Base-by-base conservation (phyloP, 2,888 invertebrate genomes). In the Ephialtes manifestator region DNA sequence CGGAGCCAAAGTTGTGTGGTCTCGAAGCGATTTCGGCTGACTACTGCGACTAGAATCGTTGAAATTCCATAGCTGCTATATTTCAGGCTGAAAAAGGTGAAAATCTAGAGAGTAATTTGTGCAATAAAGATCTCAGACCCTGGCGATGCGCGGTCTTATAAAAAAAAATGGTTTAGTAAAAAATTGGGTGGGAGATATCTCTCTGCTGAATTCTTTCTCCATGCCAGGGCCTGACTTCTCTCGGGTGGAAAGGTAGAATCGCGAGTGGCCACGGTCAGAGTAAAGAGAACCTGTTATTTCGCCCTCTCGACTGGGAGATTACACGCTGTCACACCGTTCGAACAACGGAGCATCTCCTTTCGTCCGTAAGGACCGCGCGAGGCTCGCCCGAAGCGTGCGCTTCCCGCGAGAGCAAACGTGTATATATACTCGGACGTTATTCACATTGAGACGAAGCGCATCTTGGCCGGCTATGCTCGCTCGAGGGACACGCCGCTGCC, bases 251-350 rank as follows among this genome's bases (percentile, higher is more conserved):
- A 85, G 77, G 86, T 81, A 87, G 85, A 84, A 83, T 84, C 81
- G 84, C 81, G 87, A 85, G 87, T 84, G 86, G 84, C 85, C 84
- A 86, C 86, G 89, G 89, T 86, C 89, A 88, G 88, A 89, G 90
- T 85, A 90, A 92, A 91, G 90, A 90, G 93, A 93, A 93, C 93
- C 93, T 93, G 93, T 93, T 93, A 93, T 93, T 93, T 93, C 89
- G 89, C 88, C 88, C 86, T 88, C 88, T 85, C 65, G 65, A 88
- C 87, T 88, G 85, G 88, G 90, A 93, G 93, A 93, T 93, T 93
- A 93, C 93, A 93, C 92, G 93, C 93, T 93, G 93, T 93, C 93
- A 93, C 91, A 91, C 89, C 89, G 91, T 90, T 90, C 86, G 82
- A 82, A 76, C 85, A 72, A 67, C 79, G 85, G 82, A 87, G 85